Evolutionary conservation across 2,797 vertebrate genomes (phyloP), one percentile per base, ranked within the genome.

Genomic region (Odontamblyopus rebecca): DNA sequence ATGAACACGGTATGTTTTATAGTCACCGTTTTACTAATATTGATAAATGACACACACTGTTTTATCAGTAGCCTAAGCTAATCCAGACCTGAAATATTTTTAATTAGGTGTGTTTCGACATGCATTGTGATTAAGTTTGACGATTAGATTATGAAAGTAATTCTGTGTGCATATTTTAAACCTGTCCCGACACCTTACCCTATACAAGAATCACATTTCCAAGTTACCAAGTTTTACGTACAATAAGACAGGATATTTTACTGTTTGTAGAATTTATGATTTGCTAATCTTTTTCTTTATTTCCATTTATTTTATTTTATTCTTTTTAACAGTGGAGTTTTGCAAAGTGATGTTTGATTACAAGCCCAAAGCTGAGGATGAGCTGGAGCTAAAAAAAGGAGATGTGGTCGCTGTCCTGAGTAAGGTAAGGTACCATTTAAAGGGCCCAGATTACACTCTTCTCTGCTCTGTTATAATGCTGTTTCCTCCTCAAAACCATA

Each of bases 281-380:
- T 9, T 35, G 6, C 6, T 35, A 35, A 8, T 7, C 35, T 35
- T 35, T 32, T 35, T 35, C 35, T 7, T 38, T 29, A 68, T 8
- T 61, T 12, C 23, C 23, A 13, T 48, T 48, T 51, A 23, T 56
- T 53, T 53, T 7, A n/a, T 53, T 19, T 19, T 54, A 3, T 7
- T 27, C 7, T 13, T 4, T 82, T 63, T 70, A 93, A 93, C 51
- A 41, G 86, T 85, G 53, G 94, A 95, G 86, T 93, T 84, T 64
- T 96, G 93, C 83, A 93, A 92, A 69, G 95, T 90, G 73, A 92
- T 96, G 93, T 96, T 96, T 66, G 92, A 95, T 89, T 96, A 95
- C 76, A 75, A 83, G 16, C 90, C 92, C 2, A 82, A 82, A 76
- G 78, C 93, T 0, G 92, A 90, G 0, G 96, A 97, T 0, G 96